These are phyloP conservation scores for Oenanthe oenanthe DNA, from an alignment of 2,113 vertebrate species.

Conservation along the genomic window DNA sequence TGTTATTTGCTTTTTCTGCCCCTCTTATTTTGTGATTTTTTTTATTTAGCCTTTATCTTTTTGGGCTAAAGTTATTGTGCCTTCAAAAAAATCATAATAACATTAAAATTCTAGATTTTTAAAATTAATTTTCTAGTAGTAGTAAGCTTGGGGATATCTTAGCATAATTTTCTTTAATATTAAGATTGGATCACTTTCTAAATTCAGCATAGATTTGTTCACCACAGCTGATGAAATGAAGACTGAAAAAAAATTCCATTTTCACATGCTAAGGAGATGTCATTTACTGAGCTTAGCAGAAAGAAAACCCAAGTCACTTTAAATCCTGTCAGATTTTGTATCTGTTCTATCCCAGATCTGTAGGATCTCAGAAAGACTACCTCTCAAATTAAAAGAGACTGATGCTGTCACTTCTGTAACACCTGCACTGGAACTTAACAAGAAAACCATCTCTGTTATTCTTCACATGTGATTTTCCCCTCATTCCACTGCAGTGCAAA, in stretches of 20 bases:
- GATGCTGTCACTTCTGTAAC: background rate
- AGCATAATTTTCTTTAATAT: background rate
- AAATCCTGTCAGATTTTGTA: background rate
- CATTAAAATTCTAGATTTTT: background rate
- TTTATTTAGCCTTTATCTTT: background rate
- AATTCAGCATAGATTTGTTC: background rate
- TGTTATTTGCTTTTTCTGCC: fast-evolving
- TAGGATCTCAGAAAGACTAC: background rate
- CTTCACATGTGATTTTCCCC: background rate
- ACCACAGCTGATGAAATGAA: background rate
- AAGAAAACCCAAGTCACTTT: background rate
- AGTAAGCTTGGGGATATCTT: background rate
- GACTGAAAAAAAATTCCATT: background rate
- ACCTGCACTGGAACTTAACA: background rate
- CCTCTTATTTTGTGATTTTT: background rate
- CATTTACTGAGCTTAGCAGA: background rate
- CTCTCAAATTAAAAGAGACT: background rate
- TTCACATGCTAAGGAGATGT: background rate
- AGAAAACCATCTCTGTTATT: background rate
- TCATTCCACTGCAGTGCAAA: background rate
- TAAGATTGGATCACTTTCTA: background rate
- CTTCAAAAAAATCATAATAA: background rate
- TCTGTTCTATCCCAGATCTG: background rate
- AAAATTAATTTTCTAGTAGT: background rate
- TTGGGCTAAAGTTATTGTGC: background rate